Conservation (phyloP, 2,113 vertebrate genomes). For the Halichoerus grypus region DNA sequence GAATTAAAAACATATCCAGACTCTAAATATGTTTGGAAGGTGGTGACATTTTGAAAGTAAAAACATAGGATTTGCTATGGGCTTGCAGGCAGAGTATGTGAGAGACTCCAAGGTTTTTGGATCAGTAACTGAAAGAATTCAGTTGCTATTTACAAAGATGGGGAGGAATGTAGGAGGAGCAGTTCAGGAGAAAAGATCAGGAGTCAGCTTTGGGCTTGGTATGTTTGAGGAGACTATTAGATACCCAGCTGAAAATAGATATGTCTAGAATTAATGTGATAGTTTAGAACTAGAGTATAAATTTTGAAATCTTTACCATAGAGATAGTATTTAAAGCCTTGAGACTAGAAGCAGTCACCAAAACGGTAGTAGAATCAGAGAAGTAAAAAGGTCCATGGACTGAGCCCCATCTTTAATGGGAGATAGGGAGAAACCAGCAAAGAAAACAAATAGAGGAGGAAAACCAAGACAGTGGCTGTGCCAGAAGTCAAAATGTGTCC, state of each 20-base stretch:
- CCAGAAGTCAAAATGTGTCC: neutral
- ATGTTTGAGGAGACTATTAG: neutral
- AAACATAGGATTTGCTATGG: neutral
- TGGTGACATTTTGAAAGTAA: neutral
- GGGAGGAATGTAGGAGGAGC: neutral
- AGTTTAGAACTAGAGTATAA: conserved; percentile 1
- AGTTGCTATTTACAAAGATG: neutral
- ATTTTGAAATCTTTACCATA: neutral
- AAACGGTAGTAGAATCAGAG: neutral
- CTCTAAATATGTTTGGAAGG: conserved; percentile 9
- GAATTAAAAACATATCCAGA: neutral
- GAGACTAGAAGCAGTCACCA: neutral
- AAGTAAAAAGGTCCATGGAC: neutral
- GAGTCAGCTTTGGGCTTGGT: neutral
- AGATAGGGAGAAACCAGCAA: neutral
- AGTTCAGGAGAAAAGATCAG: neutral
- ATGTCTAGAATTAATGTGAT: conserved; percentile 10
- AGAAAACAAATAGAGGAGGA: neutral
- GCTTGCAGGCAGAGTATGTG: neutral
- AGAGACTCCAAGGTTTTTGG: neutral
- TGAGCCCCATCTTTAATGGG: neutral
- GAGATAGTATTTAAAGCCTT: neutral
- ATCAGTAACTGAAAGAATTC: neutral
- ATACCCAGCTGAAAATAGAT: neutral
- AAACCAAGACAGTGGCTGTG: neutral